Percentiles rank a stretch among this genome's conserved stretches.
phyloP scores from a whole-genome alignment of 2,888 invertebrate genomes.

The Thalpophila matura region DNA sequence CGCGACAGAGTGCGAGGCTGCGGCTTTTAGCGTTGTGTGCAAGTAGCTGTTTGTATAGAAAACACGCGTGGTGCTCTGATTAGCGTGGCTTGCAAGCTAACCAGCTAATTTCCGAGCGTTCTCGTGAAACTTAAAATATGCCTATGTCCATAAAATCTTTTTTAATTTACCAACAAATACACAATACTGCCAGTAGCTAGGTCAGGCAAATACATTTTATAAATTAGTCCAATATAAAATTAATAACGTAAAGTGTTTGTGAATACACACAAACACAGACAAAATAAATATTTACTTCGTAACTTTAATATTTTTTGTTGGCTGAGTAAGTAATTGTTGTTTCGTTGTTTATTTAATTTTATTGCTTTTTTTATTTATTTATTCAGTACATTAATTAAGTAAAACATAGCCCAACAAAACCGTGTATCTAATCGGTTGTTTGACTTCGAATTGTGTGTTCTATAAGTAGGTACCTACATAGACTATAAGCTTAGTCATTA shows the following conservation, averaged over 20 bases:
- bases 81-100: too few relatives aligned
- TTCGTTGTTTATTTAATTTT: background rate
- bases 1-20: too few relatives aligned
- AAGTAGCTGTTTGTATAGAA: too few relatives aligned
- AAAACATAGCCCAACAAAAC: too few relatives aligned
- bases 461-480: too few relatives aligned
- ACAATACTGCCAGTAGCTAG: background rate
- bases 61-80: too few relatives aligned
- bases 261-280: background rate
- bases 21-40: too few relatives aligned
- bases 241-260: slow-evolving; percentile 8
- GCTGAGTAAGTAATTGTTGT: background rate
- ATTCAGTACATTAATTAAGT: too few relatives aligned
- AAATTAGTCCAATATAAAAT: slow-evolving; percentile 5
- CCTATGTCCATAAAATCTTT: background rate
- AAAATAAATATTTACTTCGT: slow-evolving; percentile 17
- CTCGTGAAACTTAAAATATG: background rate
- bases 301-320: slow-evolving; percentile 1
- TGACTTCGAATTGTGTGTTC: too few relatives aligned
- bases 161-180: background rate
- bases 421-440: too few relatives aligned
- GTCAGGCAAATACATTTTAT: background rate
- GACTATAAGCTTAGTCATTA: too few relatives aligned
- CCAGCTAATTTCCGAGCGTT: too few relatives aligned
- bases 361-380: background rate